Evolutionary conservation across 2,113 vertebrate species (phyloP), one percentile per base, ranked within the genome.

Genomic region (Datnioides undecimradiatus): DNA sequence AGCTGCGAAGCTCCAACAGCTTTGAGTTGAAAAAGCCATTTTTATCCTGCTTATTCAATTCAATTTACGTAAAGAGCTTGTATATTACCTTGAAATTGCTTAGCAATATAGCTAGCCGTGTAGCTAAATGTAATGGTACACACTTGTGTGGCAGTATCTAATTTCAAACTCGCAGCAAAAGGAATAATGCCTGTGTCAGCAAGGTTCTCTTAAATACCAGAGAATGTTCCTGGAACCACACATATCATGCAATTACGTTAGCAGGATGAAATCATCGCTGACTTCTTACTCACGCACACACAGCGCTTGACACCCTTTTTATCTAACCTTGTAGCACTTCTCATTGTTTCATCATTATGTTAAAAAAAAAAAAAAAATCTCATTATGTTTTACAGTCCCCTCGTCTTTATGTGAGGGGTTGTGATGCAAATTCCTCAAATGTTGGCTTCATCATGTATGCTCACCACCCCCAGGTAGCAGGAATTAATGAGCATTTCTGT

Each of bases 401-500:
- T 72, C 13, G 40, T 83, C 85, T 86, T 81, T 48, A 57, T 62
- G 43, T 48, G 51, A 66, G 43, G 31, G 34, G 29, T 58, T 75
- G 64, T 72, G 66, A 84, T 79, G 73, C 68, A 79, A 68, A 85
- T 67, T 33, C 75, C 70, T 88, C 54, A 74, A 55, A 87, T 55
- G 49, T 34, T 79, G 85, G 88, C 84, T 70, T 73, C 81, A 71
- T 72, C 79, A 52, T 71, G 76, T 63, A 43, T 62, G 72, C 88
- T 76, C 78, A 8, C 58, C 82, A 72, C 54, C 86, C 76, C 36
- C 70, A 84, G 81, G 83, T 87, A 81, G 6, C 46, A 52, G 69
- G 80, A 86, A 87, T 90, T 89, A 91, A 93, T 91, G 88, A 93
- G 87, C 85, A 80, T 76, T 87, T 73, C 80, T 68, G 64, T 43